Conservation (phyloP, 2,797 vertebrate genomes). For the Choloepus didactylus region DNA sequence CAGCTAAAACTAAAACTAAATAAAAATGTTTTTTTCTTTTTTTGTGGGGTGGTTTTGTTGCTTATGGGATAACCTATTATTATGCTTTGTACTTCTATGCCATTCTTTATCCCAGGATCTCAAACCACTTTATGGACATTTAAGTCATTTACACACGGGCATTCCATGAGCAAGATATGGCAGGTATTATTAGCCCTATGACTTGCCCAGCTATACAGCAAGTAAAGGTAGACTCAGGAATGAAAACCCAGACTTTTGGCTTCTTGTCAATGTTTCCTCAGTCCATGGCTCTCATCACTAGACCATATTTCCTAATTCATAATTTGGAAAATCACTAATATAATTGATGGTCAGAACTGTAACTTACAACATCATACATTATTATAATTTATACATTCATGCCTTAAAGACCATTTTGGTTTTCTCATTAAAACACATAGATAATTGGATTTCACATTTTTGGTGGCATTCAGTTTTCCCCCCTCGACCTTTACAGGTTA, state of each 20-base stretch:
- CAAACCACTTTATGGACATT: constrained; percentile 76
- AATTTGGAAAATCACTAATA: constrained; percentile 74
- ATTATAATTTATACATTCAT: constrained; percentile 70
- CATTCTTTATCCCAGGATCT: constrained; percentile 81
- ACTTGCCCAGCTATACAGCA: constrained; percentile 71
- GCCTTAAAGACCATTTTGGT: constrained; percentile 66
- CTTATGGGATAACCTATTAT: constrained; percentile 66
- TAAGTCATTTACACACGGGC: constrained; percentile 80
- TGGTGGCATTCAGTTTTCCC: constrained; percentile 62
- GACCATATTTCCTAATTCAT: constrained; percentile 72
- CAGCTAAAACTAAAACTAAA: background rate
- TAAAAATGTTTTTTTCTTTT: constrained; percentile 13
- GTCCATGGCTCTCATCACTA: constrained; percentile 64
- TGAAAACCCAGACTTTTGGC: constrained; percentile 65
- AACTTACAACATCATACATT: constrained; percentile 65
- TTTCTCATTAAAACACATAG: constrained; percentile 68
- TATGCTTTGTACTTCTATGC: constrained; percentile 75
- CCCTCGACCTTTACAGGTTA: constrained; percentile 91
- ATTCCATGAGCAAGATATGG: constrained; percentile 78
- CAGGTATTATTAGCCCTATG: constrained; percentile 77
- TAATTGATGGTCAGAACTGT: constrained; percentile 69
- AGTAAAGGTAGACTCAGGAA: constrained; percentile 77
- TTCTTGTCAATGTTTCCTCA: constrained; percentile 73
- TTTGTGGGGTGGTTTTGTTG: constrained; percentile 55
- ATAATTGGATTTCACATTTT: constrained; percentile 69